Base-by-base conservation (phyloP, 2,888 invertebrate genomes). In the Autographa gamma region DNA sequence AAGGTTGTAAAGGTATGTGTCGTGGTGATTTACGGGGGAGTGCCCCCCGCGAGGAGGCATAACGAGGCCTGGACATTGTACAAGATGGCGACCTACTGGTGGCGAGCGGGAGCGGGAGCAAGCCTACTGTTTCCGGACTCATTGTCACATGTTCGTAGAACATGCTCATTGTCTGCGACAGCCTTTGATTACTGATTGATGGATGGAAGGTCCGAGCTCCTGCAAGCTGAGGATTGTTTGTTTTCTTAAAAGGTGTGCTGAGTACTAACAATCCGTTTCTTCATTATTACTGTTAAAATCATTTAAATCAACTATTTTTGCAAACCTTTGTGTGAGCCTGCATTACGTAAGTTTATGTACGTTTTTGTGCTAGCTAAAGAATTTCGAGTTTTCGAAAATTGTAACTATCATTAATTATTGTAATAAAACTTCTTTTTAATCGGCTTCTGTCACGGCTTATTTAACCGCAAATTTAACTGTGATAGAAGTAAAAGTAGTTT, bases 51-150 rank as follows among this genome's bases (percentile, higher is more conserved):
- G 73, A 69, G 79, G 66, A 64, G 74, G 73, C 77, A 78, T 88
- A 86, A 86, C 84, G 83, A 79, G 71, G 62, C 77, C 62, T 60
- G 79, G 66, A 66, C 70, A 84, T 85, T 86, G 85, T 86, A 84
- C 83, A 76, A 77, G 41, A 48, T 43, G 66, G 9, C 18, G 13
- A 31, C 25, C 60, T 60, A 25, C 34, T 58, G 58, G 60, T 25
- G 63, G 66, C 72, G 69, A 59, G 76, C 77, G n/a, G 48, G 48
- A 14, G 16, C 16, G 5, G 14, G 43, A 14, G 76, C 77, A 70
- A 72, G 82, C 89, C 89, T 90, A 88, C 90, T 86, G 90, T 92
- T 92, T 92, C 92, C 92, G 92, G 91, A 82, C 72, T 73, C 83
- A 85, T 86, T 89, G 80, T 86, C 81, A 74, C 65, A 63, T 71